Evolutionary conservation across 1,140 invertebrate genomes (phyloP).

Genomic region (Musca vetustissima): DNA sequence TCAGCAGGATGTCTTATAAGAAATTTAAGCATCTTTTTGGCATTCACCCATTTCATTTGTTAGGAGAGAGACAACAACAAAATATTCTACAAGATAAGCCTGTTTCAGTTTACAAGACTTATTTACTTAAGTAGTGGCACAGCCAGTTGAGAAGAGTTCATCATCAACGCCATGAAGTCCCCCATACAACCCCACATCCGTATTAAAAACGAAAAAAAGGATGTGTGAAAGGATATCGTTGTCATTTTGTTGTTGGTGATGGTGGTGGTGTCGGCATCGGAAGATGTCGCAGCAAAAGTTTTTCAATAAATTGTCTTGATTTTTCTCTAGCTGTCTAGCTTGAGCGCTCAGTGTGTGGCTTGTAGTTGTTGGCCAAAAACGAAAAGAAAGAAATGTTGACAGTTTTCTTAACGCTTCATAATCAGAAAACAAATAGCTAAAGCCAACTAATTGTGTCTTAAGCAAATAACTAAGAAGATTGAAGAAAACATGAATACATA

Average conservation of each 20-base stretch:
- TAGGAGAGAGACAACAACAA: neutral
- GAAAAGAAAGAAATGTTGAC: constrained; percentile 44
- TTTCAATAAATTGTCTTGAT: constrained; percentile 55
- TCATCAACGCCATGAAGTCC: neutral
- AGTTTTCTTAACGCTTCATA: constrained; percentile 56
- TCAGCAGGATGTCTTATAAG: constrained; percentile 18
- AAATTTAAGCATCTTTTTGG: constrained; percentile 18
- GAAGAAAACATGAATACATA: neutral
- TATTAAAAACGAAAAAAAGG: neutral
- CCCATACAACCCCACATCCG: neutral
- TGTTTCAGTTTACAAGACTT: constrained; percentile 2
- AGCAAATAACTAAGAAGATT: constrained; percentile 13
- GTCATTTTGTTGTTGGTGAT: no score
- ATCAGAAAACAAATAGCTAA: constrained; percentile 54
- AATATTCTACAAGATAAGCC: constrained; percentile 15
- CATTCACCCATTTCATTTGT: constrained; percentile 13
- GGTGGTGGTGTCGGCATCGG: neutral
- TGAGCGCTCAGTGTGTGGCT: constrained; percentile 22
- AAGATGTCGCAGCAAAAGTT: constrained; percentile 34
- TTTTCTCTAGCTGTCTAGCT: constrained; percentile 37
- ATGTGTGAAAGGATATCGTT: constrained; percentile 11
- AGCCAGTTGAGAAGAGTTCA: neutral
- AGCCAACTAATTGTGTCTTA: constrained; percentile 38
- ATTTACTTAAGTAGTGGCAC: constrained; percentile 9
- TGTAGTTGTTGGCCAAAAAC: neutral